phyloP scores from a whole-genome alignment of 2,113 vertebrate genomes.

The Peucedramus taeniatus region DNA sequence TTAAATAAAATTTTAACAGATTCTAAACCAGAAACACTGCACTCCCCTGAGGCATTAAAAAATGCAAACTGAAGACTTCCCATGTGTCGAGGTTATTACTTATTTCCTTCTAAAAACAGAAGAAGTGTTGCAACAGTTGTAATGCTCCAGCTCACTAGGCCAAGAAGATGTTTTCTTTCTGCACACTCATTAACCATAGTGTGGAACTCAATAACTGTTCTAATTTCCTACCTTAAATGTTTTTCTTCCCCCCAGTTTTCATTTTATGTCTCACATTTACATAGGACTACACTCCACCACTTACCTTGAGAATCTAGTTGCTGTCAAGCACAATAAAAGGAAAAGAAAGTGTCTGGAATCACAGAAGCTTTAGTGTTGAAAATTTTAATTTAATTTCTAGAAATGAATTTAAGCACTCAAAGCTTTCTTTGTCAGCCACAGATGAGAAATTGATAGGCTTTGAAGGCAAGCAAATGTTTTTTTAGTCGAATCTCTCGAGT shows the following conservation, averaged over 20 bases:
- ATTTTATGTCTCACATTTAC: constrained; percentile 71
- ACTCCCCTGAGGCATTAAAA: constrained; percentile 74
- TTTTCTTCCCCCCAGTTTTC: constrained; percentile 76
- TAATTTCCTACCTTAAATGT: constrained; percentile 80
- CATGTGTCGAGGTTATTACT: constrained; percentile 70
- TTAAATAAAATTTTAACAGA: constrained; percentile 77
- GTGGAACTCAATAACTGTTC: constrained; percentile 76
- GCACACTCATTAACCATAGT: constrained; percentile 74
- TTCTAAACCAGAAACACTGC: constrained; percentile 75
- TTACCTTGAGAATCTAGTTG: constrained; percentile 58
- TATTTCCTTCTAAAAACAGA: constrained; percentile 78
- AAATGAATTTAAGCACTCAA: constrained; percentile 72
- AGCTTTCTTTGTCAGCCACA: constrained; percentile 69
- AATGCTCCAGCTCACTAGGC: constrained; percentile 64
- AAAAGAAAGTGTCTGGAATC: constrained; percentile 61
- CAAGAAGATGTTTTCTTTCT: constrained; percentile 74
- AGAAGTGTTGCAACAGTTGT: constrained; percentile 63
- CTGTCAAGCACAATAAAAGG: constrained; percentile 75
- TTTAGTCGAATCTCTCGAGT: constrained; percentile 52
- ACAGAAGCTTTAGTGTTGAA: constrained; percentile 76
- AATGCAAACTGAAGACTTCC: constrained; percentile 77
- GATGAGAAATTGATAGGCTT: constrained; percentile 70
- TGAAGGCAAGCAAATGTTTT: constrained; percentile 61
- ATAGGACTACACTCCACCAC: constrained; percentile 55
- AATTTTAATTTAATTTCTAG: constrained; percentile 75